Conservation (phyloP, 64 coral and sea anemone genomes). For the Pocillopora damicornis region DNA sequence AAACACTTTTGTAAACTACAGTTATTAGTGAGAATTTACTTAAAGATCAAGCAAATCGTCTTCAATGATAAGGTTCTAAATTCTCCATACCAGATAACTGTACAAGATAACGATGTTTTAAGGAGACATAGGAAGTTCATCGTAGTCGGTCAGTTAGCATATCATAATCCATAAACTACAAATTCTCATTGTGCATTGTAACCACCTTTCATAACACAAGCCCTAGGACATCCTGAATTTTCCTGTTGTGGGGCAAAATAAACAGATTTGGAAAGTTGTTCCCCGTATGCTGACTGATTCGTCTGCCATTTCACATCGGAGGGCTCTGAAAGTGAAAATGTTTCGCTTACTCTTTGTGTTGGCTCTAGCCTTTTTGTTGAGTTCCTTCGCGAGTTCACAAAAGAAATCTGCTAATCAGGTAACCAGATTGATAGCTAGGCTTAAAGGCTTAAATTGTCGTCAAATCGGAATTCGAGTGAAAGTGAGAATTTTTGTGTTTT, state of each 20-base stretch:
- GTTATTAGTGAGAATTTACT: neutral
- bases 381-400: neutral
- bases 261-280: neutral
- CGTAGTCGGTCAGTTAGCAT: neutral
- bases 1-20: no score
- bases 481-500: no score
- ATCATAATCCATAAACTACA: neutral
- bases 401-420: neutral
- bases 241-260: neutral
- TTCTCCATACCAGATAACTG: neutral
- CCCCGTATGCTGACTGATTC: neutral
- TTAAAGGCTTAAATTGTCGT: no score
- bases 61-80: neutral
- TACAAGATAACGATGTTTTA: neutral
- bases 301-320: neutral
- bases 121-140: neutral
- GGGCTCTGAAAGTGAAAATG: neutral
- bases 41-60: neutral
- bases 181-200: neutral
- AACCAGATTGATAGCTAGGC: no score
- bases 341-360: constrained; percentile 4
- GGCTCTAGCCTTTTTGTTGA: neutral
- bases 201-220: neutral
- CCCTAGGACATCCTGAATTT: neutral
- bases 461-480: no score